Percentiles rank a stretch among this genome's conserved stretches.
phyloP scores from a whole-genome alignment of 2,888 invertebrate species.

The Drosophila austrosaltans region DNA sequence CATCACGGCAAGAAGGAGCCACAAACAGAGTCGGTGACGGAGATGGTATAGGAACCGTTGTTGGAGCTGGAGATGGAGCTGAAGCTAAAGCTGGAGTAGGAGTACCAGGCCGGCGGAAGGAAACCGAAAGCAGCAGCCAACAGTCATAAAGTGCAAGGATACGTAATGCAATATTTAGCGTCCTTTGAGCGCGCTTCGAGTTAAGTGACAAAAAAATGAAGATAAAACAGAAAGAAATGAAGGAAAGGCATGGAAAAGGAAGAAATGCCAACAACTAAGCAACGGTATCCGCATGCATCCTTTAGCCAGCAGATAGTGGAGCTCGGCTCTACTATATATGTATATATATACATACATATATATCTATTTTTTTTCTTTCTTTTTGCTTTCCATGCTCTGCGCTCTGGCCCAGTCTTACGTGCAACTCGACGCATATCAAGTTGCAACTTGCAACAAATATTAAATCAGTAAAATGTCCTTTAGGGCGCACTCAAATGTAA shows the following conservation, averaged over 20 bases:
- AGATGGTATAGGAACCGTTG: not conserved
- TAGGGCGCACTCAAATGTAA: conserved; percentile 73
- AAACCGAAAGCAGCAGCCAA: conserved; percentile 22
- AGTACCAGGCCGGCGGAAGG: not conserved
- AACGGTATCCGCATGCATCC: conserved; percentile 28
- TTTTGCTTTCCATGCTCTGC: conserved; percentile 7
- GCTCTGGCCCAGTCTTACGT: conserved; percentile 48
- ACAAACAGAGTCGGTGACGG: not conserved
- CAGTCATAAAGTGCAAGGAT: conserved; percentile 74
- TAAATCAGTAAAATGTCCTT: conserved; percentile 77
- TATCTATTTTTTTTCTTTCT: no score
- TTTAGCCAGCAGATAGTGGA: conserved; percentile 50
- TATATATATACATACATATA: no score
- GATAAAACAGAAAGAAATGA: conserved; percentile 9
- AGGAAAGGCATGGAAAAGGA: not conserved
- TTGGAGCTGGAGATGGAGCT: not conserved
- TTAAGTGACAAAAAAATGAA: conserved; percentile 67
- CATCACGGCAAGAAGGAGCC: conserved; percentile 11
- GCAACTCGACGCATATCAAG: conserved; percentile 72
- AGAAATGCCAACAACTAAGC: conserved; percentile 26
- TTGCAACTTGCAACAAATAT: conserved; percentile 76
- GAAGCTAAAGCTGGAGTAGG: not conserved
- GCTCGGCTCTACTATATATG: conserved; percentile 31
- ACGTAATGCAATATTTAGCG: conserved; percentile 76
- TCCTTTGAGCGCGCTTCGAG: conserved; percentile 73